A percentile compares a stretch with the other conserved stretches of the same genome.
phyloP scores from a whole-genome alignment of 2,888 invertebrate genomes.

The Epistrophella euchroma region DNA sequence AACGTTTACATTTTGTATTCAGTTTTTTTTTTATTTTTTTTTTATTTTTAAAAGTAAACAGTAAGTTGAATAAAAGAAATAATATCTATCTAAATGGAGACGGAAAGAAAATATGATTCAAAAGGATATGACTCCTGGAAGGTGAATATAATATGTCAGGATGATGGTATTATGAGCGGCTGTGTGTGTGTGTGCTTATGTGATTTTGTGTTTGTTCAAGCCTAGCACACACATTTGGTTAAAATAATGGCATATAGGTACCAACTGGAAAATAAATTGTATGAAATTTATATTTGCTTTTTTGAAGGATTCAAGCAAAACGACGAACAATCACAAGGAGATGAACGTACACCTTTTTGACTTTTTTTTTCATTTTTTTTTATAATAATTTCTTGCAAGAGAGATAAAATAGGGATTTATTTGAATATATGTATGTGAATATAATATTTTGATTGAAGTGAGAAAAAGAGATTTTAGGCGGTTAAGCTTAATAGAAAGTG shows the following conservation, averaged over 20 bases:
- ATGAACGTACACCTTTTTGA: slow-evolving; percentile 17
- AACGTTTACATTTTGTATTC: slow-evolving; percentile 30
- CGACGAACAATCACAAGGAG: slow-evolving; percentile 18
- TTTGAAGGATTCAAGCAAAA: slow-evolving; percentile 5
- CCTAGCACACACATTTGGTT: slow-evolving; percentile 15
- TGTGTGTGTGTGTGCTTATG: slow-evolving; percentile 6
- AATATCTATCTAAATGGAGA: slow-evolving; percentile 34
- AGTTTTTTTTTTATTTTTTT: neutral
- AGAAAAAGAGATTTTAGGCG: slow-evolving; percentile 27
- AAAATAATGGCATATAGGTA: slow-evolving; percentile 47
- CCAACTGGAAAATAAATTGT: slow-evolving; percentile 18
- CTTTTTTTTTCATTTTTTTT: slow-evolving; percentile 2
- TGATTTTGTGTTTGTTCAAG: slow-evolving; percentile 46
- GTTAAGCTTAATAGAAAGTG: slow-evolving; percentile 53
- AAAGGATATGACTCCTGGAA: slow-evolving; percentile 58
- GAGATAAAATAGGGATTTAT: slow-evolving; percentile 49
- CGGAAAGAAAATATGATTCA: slow-evolving; percentile 53
- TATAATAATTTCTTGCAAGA: slow-evolving; percentile 34
- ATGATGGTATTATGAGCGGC: neutral
- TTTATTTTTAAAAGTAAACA: slow-evolving; percentile 4
- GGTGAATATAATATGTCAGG: slow-evolving; percentile 41
- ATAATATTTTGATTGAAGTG: slow-evolving; percentile 18
- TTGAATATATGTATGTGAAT: neutral
- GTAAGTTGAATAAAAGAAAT: slow-evolving; percentile 20
- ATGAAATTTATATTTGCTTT: slow-evolving; percentile 46